Evolutionary conservation across 2,888 invertebrate genomes (phyloP).

Genomic region (Oscheius sp.): DNA sequence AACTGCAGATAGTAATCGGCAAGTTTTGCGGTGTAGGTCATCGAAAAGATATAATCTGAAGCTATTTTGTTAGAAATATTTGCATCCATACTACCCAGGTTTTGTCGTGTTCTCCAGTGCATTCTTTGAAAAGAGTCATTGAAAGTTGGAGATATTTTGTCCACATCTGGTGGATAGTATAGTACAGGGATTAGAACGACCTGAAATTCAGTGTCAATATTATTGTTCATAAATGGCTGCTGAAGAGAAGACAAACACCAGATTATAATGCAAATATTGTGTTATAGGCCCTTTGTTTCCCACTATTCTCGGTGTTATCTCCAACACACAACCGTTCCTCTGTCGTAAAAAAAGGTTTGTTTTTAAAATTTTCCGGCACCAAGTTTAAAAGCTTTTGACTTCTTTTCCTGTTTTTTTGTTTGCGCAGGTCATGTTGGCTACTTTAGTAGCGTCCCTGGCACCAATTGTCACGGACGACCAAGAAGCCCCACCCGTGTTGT

Average conservation of each 20-base stretch:
- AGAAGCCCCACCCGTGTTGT: neutral
- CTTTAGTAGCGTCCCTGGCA: slow-evolving; percentile 7
- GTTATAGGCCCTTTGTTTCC: neutral
- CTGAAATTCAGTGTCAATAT: neutral
- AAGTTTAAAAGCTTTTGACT: no score
- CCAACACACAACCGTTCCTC: no score
- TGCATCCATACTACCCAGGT: neutral
- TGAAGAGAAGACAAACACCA: neutral
- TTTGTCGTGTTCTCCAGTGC: slow-evolving; percentile 26
- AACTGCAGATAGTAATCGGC: slow-evolving; percentile 20
- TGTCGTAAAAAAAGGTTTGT: no score
- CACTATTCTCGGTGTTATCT: no score
- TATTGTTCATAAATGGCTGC: neutral
- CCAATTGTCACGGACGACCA: slow-evolving; percentile 18
- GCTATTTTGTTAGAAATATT: neutral
- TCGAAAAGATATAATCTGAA: slow-evolving; percentile 15
- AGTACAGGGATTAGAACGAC: slow-evolving; percentile 10
- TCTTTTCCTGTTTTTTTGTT: no score
- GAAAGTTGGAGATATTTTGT: slow-evolving; percentile 1
- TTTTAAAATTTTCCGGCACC: no score
- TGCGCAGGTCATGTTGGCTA: no score
- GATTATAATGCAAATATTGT: slow-evolving; percentile 4
- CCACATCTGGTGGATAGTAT: slow-evolving; percentile 26
- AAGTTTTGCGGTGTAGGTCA: neutral
- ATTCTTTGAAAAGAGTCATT: slow-evolving; percentile 16